These are phyloP conservation scores for Laspeyria flexula DNA, from an alignment of 2,888 invertebrate genomes.

Conservation along the genomic window DNA sequence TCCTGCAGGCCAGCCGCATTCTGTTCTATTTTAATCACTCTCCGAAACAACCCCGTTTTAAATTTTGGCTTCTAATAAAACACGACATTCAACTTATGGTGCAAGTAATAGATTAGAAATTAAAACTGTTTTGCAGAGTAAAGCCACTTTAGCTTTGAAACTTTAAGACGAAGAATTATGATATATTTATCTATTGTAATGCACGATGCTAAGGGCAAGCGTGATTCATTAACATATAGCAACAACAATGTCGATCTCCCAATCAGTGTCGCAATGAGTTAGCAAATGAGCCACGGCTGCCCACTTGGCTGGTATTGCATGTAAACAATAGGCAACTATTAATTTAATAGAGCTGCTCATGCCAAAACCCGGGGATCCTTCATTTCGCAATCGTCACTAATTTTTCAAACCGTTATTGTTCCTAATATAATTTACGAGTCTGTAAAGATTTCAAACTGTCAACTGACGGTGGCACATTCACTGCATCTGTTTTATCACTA, in stretches of 20 bases:
- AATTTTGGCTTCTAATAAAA: no score
- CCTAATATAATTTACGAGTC: constrained; percentile 31
- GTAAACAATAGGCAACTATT: constrained; percentile 44
- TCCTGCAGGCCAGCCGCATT: no score
- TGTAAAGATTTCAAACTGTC: constrained; percentile 29
- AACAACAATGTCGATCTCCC: constrained; percentile 27
- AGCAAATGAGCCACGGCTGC: constrained; percentile 33
- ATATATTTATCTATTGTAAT: constrained; percentile 3
- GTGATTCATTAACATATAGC: constrained; percentile 27
- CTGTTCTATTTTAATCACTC: no score
- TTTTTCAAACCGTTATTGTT: constrained; percentile 28
- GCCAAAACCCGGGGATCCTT: constrained; percentile 39
- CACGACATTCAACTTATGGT: no score
- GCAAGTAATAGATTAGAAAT: no score
- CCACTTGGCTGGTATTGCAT: constrained; percentile 38
- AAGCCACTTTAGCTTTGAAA: no score
- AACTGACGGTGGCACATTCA: constrained; percentile 16
- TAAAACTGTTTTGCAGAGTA: no score
- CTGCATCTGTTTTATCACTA: no score
- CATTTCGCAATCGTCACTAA: constrained; percentile 31
- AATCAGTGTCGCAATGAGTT: constrained; percentile 36
- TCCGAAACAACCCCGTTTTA: no score
- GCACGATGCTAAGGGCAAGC: constrained; percentile 9
- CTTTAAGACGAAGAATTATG: no score
- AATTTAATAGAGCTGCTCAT: constrained; percentile 31